A percentile compares a stretch with the other conserved stretches of the same genome.
phyloP scores from a whole-genome alignment of 2,888 invertebrate species.

The Caradrina kadenii region DNA sequence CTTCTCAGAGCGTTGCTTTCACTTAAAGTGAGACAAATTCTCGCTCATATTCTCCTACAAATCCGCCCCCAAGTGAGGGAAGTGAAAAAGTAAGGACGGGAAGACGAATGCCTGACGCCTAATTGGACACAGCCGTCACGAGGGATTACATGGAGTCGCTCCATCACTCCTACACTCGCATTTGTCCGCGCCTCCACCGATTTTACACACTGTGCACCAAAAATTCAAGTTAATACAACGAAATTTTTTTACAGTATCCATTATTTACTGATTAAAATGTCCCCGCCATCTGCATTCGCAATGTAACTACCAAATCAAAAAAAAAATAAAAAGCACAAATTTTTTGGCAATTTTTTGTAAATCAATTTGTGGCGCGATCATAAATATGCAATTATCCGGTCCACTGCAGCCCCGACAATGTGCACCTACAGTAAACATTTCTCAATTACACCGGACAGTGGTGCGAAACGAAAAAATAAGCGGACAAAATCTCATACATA shows the following conservation, averaged over 20 bases:
- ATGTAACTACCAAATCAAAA: constrained; percentile 40
- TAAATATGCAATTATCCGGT: constrained; percentile 64
- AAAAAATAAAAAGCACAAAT: constrained; percentile 33
- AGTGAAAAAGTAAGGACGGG: constrained; percentile 75
- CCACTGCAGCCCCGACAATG: constrained; percentile 49
- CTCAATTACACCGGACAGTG: constrained; percentile 83
- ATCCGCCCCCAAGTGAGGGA: constrained; percentile 66
- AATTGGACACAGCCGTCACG: constrained; percentile 85
- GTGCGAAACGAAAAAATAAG: constrained; percentile 81
- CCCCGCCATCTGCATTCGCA: constrained; percentile 41
- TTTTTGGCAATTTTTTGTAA: constrained; percentile 58
- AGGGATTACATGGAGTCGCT: constrained; percentile 80
- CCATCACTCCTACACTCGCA: constrained; percentile 80
- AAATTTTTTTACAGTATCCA: constrained; percentile 18
- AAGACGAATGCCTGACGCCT: constrained; percentile 88
- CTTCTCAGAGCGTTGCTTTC: constrained; percentile 37
- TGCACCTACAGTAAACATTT: constrained; percentile 76
- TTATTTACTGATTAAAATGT: constrained; percentile 40
- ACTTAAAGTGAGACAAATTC: constrained; percentile 69
- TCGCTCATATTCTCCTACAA: constrained; percentile 71
- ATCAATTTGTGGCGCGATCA: constrained; percentile 60
- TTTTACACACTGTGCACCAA: constrained; percentile 54
- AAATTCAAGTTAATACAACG: constrained; percentile 19
- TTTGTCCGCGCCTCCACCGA: constrained; percentile 82
- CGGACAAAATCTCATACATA: constrained; percentile 87